Percentiles rank a stretch among this genome's conserved stretches.
phyloP scores from a whole-genome alignment of 2,113 vertebrate species.

The Myrmecophaga tridactyla region DNA sequence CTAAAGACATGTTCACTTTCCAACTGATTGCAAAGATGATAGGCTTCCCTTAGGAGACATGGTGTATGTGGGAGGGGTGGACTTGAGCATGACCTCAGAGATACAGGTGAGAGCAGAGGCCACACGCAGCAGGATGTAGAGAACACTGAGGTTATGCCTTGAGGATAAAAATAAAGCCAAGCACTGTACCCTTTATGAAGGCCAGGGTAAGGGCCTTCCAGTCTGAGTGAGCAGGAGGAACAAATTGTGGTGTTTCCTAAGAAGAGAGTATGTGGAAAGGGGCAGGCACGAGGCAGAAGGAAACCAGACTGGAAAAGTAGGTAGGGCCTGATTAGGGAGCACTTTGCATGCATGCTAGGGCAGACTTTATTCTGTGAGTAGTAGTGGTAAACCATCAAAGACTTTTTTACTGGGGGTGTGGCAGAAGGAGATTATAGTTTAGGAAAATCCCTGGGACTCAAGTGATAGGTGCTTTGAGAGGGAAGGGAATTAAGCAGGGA shows the following conservation, averaged over 20 bases:
- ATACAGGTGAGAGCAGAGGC: neutral
- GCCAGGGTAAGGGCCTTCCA: neutral
- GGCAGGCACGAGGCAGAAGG: neutral
- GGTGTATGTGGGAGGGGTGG: rapidly evolving
- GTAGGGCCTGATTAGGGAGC: neutral
- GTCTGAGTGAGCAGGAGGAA: neutral
- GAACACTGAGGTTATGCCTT: neutral
- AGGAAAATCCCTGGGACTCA: neutral
- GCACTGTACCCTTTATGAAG: neutral
- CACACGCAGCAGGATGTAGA: neutral
- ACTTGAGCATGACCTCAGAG: neutral
- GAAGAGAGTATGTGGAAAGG: neutral
- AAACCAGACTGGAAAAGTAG: conserved; percentile 4
- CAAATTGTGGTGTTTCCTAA: neutral
- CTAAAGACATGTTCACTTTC: conserved; percentile 3
- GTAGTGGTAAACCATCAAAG: conserved; percentile 22
- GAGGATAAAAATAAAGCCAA: neutral
- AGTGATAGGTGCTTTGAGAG: neutral
- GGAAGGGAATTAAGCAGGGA: neutral
- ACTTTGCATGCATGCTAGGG: neutral
- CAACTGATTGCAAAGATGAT: neutral
- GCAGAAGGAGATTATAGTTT: neutral
- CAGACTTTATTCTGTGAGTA: neutral
- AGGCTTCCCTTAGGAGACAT: neutral
- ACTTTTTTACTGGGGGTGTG: neutral